Percentiles rank a stretch among this genome's conserved stretches.
Conservation (phyloP, 2,113 vertebrate genomes). For the Dicerorhinus sumatrensis region DNA sequence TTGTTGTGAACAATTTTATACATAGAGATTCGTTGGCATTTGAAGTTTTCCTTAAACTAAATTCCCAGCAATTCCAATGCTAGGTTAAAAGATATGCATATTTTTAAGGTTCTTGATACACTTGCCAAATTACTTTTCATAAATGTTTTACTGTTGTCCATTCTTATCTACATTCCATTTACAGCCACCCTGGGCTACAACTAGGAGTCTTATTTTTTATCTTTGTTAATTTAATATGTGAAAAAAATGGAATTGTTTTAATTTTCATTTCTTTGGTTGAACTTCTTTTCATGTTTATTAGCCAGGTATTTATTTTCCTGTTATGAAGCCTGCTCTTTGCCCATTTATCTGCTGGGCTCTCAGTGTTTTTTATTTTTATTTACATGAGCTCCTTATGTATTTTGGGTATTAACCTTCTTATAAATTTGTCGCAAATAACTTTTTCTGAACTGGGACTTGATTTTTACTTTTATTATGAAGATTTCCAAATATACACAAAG, state of each 20-base stretch:
- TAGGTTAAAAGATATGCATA: background rate
- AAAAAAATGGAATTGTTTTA: constrained; percentile 21
- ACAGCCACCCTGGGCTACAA: background rate
- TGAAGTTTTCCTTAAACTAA: constrained; percentile 51
- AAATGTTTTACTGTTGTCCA: background rate
- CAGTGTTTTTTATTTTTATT: background rate
- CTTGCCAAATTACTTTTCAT: constrained; percentile 40
- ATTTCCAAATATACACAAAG: background rate
- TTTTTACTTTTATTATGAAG: background rate
- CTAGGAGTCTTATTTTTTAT: constrained; percentile 19
- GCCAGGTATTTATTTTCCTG: constrained; percentile 3
- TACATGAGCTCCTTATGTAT: background rate
- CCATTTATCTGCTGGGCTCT: background rate
- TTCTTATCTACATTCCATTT: constrained; percentile 8
- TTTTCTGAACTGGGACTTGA: background rate
- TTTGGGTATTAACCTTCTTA: background rate
- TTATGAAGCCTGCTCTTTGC: background rate
- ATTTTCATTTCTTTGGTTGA: background rate
- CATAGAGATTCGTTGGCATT: constrained; percentile 19
- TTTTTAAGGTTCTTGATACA: constrained; percentile 47
- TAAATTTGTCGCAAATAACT: background rate
- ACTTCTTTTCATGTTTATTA: background rate
- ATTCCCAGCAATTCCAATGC: background rate
- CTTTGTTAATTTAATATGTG: constrained; percentile 19
- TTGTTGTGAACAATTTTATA: background rate